These are phyloP conservation scores for Tenthredo scrophulariae DNA, from an alignment of 2,888 invertebrate genomes.

Conservation along the genomic window DNA sequence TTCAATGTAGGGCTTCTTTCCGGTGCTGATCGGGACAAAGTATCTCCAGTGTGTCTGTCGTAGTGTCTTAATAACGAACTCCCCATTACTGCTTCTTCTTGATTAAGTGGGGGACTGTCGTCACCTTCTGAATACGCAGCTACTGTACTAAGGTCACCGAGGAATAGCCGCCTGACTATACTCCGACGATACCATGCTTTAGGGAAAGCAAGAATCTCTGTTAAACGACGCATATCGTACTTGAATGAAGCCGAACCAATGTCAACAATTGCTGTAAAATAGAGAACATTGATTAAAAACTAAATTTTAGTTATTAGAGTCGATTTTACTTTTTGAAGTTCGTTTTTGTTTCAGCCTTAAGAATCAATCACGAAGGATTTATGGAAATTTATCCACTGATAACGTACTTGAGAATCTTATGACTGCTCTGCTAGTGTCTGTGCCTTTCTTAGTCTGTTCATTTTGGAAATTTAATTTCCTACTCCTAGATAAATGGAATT, in stretches of 20 bases:
- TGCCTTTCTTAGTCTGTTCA: conserved; percentile 76
- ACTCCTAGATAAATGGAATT: conserved; percentile 95
- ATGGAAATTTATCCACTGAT: not conserved
- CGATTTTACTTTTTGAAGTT: not conserved
- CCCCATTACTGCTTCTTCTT: conserved; percentile 74
- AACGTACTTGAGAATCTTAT: conserved; percentile 93
- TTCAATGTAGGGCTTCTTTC: conserved; percentile 76
- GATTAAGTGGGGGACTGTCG: conserved; percentile 70
- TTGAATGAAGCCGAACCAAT: conserved; percentile 98
- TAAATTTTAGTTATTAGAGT: conserved; percentile 15
- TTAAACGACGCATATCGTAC: conserved; percentile 98
- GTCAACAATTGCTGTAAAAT: conserved; percentile 90
- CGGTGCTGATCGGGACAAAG: conserved; percentile 71
- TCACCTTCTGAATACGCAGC: conserved; percentile 78
- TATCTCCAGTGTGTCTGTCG: conserved; percentile 69
- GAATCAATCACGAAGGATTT: not conserved
- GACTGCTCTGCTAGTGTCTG: conserved; percentile 90
- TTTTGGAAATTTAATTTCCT: conserved; percentile 91
- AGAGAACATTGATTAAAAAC: conserved; percentile 12
- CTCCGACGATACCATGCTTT: conserved; percentile 99
- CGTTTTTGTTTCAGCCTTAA: not conserved
- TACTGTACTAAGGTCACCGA: conserved; percentile 91
- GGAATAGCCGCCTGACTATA: conserved; percentile 94
- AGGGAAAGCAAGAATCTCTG: conserved; percentile 98
- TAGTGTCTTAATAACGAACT: conserved; percentile 74